Conservation (phyloP, 2,113 vertebrate species). For the Heteronetta atricapilla region DNA sequence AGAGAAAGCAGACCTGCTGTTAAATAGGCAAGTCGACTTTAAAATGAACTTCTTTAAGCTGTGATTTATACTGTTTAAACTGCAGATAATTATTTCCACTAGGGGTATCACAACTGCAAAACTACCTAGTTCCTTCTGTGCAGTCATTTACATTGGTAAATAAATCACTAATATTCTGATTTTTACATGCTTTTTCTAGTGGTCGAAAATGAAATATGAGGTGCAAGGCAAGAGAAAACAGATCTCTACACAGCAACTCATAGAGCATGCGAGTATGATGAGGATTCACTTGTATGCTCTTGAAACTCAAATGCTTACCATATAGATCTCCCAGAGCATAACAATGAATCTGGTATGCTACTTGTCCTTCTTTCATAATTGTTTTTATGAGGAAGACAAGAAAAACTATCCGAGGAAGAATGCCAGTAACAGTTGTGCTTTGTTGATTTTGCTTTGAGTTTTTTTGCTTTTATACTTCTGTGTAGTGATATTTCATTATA, state of each 20-base stretch:
- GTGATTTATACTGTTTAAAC: constrained; percentile 53
- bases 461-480: constrained; percentile 3
- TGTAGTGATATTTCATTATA: not conserved
- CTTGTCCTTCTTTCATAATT: constrained; percentile 4
- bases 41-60: constrained; percentile 14
- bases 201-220: not conserved
- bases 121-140: not conserved
- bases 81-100: constrained; percentile 38
- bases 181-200: not conserved
- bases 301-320: not conserved
- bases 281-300: not conserved
- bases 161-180: not conserved
- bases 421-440: not conserved
- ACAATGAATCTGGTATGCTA: not conserved
- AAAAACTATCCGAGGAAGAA: not conserved
- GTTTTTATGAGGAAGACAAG: not conserved
- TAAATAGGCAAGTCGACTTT: constrained; percentile 10
- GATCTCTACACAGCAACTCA: not conserved
- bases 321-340: not conserved
- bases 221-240: not conserved
- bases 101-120: constrained; percentile 11
- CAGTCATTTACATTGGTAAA: not conserved
- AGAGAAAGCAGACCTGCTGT: constrained; percentile 27
- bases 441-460: not conserved
- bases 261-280: not conserved